Conservation (phyloP, 2,888 invertebrate species). For the Drosophila paramelanica region DNA sequence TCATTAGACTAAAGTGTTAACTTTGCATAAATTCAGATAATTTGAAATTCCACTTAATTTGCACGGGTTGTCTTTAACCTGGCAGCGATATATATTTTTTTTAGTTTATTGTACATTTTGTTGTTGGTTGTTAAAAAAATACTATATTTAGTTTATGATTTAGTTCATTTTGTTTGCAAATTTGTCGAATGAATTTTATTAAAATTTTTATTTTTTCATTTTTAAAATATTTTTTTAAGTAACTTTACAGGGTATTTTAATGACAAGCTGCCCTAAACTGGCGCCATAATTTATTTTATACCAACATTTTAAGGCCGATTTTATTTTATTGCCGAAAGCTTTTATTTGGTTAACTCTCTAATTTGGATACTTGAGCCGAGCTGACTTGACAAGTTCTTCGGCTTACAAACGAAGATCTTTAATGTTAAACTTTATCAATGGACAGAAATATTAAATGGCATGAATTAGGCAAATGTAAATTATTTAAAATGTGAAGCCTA, state of each 20-base stretch:
- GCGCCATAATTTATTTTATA: conserved; percentile 3
- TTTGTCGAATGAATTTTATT: not conserved
- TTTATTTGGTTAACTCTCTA: conserved; percentile 9
- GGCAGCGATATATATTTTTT: conserved; percentile 29
- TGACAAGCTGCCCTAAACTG: not conserved
- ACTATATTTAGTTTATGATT: not conserved
- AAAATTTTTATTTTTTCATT: not conserved
- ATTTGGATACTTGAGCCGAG: not conserved
- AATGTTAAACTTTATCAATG: conserved; percentile 15
- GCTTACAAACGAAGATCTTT: not conserved
- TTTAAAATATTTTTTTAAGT: too few relatives aligned
- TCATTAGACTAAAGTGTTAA: conserved; percentile 72
- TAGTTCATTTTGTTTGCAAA: not conserved
- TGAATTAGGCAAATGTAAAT: conserved; percentile 5
- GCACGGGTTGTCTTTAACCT: conserved; percentile 22
- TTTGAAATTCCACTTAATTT: conserved; percentile 45
- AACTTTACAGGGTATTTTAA: not conserved
- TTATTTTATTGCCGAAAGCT: conserved; percentile 24
- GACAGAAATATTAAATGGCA: not conserved
- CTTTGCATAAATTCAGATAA: conserved; percentile 67
- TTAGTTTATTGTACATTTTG: conserved; percentile 17
- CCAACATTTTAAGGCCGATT: conserved; percentile 1
- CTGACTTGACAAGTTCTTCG: conserved; percentile 8
- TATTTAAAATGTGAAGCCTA: conserved; percentile 3
- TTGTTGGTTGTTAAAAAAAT: not conserved